These are phyloP conservation scores for Polypterus senegalus DNA, from an alignment of 2,113 vertebrate genomes.

Conservation along the genomic window DNA sequence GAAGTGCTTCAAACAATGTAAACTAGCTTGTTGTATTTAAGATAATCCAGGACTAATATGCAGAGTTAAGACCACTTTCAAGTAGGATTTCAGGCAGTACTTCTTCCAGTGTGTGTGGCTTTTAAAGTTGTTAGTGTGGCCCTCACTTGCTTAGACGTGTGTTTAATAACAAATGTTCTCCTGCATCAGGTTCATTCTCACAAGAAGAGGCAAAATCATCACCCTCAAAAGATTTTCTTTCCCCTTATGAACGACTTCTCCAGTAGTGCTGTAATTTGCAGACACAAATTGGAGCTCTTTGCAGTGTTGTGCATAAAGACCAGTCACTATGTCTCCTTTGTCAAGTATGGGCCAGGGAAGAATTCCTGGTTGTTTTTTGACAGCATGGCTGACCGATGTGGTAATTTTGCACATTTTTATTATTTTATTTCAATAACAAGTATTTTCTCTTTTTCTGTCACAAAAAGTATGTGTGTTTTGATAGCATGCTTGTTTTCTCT, in stretches of 20 bases:
- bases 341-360: conserved; percentile 44
- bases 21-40: no score
- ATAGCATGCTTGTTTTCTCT: conserved; percentile 5
- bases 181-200: conserved; percentile 43
- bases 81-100: no score
- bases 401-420: conserved; percentile 26
- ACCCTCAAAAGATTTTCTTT: conserved; percentile 23
- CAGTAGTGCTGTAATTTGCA: conserved; percentile 15
- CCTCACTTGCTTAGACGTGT: no score
- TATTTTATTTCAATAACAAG: neutral
- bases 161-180: no score
- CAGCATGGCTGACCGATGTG: conserved; percentile 60
- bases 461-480: neutral
- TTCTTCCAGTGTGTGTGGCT: no score
- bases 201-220: conserved; percentile 34
- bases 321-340: conserved; percentile 64
- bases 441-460: fast-evolving
- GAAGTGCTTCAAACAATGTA: no score
- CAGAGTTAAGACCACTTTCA: no score
- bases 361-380: conserved; percentile 64
- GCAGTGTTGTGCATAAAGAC: conserved; percentile 64
- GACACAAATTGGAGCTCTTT: conserved; percentile 46
- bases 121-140: no score
- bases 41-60: no score
- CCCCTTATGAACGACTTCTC: conserved; percentile 11